Evolutionary conservation across 2,888 invertebrate genomes (phyloP).

Genomic region (Trichogramma dendrolimi): DNA sequence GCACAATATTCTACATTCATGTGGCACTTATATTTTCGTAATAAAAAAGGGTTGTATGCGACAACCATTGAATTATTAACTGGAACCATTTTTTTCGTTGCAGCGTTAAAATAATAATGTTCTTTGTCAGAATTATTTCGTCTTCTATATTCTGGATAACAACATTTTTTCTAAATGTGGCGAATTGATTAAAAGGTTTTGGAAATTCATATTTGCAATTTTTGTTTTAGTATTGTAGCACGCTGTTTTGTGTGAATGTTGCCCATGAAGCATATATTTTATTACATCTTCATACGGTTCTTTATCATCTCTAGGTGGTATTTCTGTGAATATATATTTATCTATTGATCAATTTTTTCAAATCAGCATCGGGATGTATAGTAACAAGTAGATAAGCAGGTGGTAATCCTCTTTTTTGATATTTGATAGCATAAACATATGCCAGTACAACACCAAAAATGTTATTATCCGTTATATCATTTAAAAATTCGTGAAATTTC

Average conservation of each 20-base stretch:
- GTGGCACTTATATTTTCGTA: constrained; percentile 5
- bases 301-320: too few relatives aligned
- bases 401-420: too few relatives aligned
- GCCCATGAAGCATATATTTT: background rate
- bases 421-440: too few relatives aligned
- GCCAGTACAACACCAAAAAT: too few relatives aligned
- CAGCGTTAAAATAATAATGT: too few relatives aligned
- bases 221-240: background rate
- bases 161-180: background rate
- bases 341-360: too few relatives aligned
- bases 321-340: too few relatives aligned
- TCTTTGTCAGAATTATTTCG: background rate
- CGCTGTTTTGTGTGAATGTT: background rate
- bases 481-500: too few relatives aligned
- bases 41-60: background rate
- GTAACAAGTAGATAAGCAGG: too few relatives aligned
- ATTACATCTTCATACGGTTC: too few relatives aligned
- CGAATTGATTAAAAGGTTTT: background rate
- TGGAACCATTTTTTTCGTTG: background rate
- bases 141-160: constrained; percentile 2
- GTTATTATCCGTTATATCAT: too few relatives aligned
- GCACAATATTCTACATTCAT: background rate
- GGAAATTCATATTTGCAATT: background rate
- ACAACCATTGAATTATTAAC: constrained; percentile 3
- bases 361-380: too few relatives aligned